These are phyloP conservation scores for Trichechus manatus DNA, from an alignment of 2,113 vertebrate species.

Conservation along the genomic window DNA sequence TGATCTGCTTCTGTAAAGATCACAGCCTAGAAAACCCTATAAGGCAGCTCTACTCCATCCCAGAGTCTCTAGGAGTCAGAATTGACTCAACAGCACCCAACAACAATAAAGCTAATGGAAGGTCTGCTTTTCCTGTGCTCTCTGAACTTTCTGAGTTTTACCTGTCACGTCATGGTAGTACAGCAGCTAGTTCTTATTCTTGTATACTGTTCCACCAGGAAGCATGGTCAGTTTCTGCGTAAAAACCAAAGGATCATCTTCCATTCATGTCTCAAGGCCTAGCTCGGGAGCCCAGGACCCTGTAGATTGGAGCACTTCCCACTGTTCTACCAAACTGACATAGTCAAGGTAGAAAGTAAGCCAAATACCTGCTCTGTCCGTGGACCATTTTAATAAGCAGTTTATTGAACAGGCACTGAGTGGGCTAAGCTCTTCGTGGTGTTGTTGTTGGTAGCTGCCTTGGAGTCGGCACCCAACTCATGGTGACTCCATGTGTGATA, in stretches of 20 bases:
- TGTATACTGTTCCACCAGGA: slow-evolving; percentile 62
- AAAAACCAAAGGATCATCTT: neutral
- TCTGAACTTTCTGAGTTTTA: neutral
- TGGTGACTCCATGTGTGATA: too few relatives aligned
- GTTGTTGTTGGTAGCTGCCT: neutral
- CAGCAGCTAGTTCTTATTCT: slow-evolving; percentile 69
- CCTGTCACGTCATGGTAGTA: slow-evolving; percentile 55
- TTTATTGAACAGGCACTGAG: neutral
- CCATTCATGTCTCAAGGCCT: neutral
- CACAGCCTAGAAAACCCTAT: neutral
- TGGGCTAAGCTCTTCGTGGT: neutral
- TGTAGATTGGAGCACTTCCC: neutral
- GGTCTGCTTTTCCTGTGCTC: neutral
- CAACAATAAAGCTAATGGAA: slow-evolving; percentile 49
- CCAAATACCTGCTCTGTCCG: fast-evolving
- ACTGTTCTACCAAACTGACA: neutral
- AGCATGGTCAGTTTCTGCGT: slow-evolving; percentile 48
- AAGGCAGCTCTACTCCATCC: neutral
- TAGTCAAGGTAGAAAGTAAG: neutral
- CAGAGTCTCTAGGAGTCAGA: neutral
- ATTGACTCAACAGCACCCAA: neutral
- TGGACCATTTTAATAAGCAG: neutral
- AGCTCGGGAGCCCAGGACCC: neutral
- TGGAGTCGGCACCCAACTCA: neutral
- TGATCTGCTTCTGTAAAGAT: neutral